phyloP scores from a whole-genome alignment of 2,888 invertebrate genomes.

The Coecobrya sp. region DNA sequence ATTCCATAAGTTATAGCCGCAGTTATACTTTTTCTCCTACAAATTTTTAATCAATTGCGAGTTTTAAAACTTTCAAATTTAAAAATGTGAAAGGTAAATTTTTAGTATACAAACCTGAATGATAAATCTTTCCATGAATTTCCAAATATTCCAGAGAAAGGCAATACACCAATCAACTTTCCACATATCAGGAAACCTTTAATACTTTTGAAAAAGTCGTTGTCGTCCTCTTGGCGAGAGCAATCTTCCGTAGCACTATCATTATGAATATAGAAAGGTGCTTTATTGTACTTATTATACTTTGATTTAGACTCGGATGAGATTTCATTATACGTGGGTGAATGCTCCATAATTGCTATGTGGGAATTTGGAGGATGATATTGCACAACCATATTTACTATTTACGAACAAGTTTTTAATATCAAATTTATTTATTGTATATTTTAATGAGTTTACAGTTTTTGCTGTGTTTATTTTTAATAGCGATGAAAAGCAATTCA shows the following conservation, averaged over 20 bases:
- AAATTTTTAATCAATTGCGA: not conserved
- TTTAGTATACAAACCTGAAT: slow-evolving; percentile 22
- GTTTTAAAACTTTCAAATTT: not conserved
- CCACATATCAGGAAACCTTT: slow-evolving; percentile 80
- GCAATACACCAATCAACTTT: slow-evolving; percentile 80
- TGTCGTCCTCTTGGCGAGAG: not conserved
- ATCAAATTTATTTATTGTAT: no score
- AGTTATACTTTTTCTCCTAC: slow-evolving; percentile 33
- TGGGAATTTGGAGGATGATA: not conserved
- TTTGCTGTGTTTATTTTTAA: no score
- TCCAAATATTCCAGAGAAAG: slow-evolving; percentile 80
- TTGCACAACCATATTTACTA: not conserved
- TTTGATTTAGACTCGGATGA: not conserved
- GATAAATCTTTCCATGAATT: slow-evolving; percentile 16
- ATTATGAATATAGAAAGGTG: slow-evolving; percentile 1
- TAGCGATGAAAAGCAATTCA: no score
- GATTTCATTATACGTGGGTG: not conserved
- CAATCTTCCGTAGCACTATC: not conserved
- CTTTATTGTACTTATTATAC: not conserved
- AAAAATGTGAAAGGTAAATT: not conserved
- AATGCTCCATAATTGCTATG: not conserved
- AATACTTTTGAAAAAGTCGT: slow-evolving; percentile 63
- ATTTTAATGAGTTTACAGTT: no score
- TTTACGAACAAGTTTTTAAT: no score
- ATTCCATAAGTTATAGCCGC: slow-evolving; percentile 1